Base-by-base conservation (phyloP, 2,113 vertebrate genomes). In the Barnardius zonarius region DNA sequence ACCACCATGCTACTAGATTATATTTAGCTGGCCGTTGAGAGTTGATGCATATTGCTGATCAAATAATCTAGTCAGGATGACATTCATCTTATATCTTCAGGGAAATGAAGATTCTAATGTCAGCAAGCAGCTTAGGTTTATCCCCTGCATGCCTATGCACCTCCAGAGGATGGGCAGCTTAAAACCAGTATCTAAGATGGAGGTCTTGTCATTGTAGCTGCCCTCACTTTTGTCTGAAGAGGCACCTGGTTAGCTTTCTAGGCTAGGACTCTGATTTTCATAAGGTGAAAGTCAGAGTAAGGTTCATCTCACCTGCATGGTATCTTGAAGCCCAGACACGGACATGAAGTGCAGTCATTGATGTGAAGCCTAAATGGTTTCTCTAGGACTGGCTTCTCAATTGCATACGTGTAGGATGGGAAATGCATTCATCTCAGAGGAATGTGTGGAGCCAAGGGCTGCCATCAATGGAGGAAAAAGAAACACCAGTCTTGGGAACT, bases 391-490 rank as follows among this genome's bases (percentile, higher is more conserved):
- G 66, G 5, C 18, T 89, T 83, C 28, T 23, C 33, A 69, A 1
- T 23, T 44, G 9, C 24, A 28, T 0, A 9, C 5, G 4, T 13
- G 17, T 19, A 75, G 35, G 27, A 57, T 57, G 31, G 80, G 31
- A 63, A 30, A 61, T 27, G 27, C 16, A 11, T 35, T 55, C 12
- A 17, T 22, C 30, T 39, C 78, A 73, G 15, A 3, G 22, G 23
- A 7, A 17, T 11, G 27, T 17, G 19, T 12, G 52, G 24, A 85
- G 6, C 12, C 52, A 90, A 85, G 30, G 66, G 35, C 33, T 62
- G 17, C 57, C 27, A 43, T 6, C 0, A 0, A 2, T 4, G 9
- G 52, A 51, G 57, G 39, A 54, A 63, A 82, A 49, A 27, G 64
- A 18, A 63, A 28, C 15, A 64, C 2, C 74, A 64, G 2, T 22